A percentile compares a stretch with the other conserved stretches of the same genome.
phyloP scores from a whole-genome alignment of 2,113 vertebrate genomes.

The Artemisiospiza belli region DNA sequence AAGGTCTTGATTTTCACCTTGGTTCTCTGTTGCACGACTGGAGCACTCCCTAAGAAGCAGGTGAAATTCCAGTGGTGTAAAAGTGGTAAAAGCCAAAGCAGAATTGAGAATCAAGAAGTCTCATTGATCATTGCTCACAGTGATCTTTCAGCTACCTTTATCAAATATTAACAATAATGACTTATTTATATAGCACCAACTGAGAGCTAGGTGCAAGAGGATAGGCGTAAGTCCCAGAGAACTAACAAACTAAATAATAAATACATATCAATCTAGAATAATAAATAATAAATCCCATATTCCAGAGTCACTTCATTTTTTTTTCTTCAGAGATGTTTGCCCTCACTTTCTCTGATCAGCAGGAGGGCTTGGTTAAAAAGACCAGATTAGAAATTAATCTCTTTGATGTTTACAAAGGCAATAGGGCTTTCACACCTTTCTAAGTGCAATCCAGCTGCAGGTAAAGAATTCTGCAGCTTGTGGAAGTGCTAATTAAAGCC shows the following conservation, averaged over 20 bases:
- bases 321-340: constrained; percentile 25
- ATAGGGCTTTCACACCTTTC: constrained; percentile 47
- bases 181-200: constrained; percentile 55
- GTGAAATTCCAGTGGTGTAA: not conserved
- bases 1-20: not conserved
- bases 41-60: not conserved
- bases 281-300: constrained; percentile 63
- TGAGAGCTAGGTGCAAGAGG: constrained; percentile 32
- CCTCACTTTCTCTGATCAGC: constrained; percentile 50
- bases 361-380: constrained; percentile 35
- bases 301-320: not conserved
- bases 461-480: constrained; percentile 20
- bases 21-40: not conserved
- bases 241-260: constrained; percentile 69
- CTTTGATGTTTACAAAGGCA: constrained; percentile 64
- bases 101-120: not conserved
- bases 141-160: constrained; percentile 46
- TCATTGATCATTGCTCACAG: constrained; percentile 33
- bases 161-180: constrained; percentile 65
- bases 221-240: not conserved
- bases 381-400: constrained; percentile 50
- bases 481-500: constrained; percentile 63
- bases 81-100: not conserved
- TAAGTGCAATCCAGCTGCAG: constrained; percentile 20
- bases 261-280: constrained; percentile 60